Percentiles rank a stretch among this genome's conserved stretches.
phyloP scores from a whole-genome alignment of 1,140 invertebrate genomes.

The Drosophila eugracilis region DNA sequence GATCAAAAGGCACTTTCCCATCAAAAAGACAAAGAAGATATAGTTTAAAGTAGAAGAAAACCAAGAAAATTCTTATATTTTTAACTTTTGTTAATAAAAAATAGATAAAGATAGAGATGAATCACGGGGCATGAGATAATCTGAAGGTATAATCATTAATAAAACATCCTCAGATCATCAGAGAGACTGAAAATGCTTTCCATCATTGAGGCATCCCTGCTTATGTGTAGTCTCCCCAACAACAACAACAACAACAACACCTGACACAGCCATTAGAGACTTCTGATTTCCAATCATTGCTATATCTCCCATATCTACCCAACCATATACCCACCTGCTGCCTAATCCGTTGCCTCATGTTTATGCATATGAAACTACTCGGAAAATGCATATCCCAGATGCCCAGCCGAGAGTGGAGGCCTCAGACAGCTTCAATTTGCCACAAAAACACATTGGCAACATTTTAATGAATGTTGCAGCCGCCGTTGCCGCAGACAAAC shows the following conservation, averaged over 20 bases:
- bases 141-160: background rate
- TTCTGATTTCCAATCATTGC: constrained; percentile 49
- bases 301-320: constrained; percentile 4
- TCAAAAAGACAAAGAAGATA: background rate
- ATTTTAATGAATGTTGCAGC: constrained; percentile 80
- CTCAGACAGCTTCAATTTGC: constrained; percentile 77
- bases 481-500: constrained; percentile 55
- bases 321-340: constrained; percentile 16
- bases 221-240: background rate
- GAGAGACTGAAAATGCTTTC: background rate
- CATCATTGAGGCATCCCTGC: background rate
- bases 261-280: constrained; percentile 31
- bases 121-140: too few relatives aligned
- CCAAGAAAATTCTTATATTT: too few relatives aligned
- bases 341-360: constrained; percentile 56
- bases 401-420: constrained; percentile 12
- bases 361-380: constrained; percentile 62
- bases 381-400: constrained; percentile 61
- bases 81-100: too few relatives aligned
- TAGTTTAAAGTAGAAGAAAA: too few relatives aligned
- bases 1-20: constrained; percentile 8
- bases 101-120: too few relatives aligned
- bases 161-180: background rate
- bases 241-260: background rate
- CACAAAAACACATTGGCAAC: constrained; percentile 83